Base-by-base conservation (phyloP, 2,113 vertebrate species). In the Peromyscus californicus region DNA sequence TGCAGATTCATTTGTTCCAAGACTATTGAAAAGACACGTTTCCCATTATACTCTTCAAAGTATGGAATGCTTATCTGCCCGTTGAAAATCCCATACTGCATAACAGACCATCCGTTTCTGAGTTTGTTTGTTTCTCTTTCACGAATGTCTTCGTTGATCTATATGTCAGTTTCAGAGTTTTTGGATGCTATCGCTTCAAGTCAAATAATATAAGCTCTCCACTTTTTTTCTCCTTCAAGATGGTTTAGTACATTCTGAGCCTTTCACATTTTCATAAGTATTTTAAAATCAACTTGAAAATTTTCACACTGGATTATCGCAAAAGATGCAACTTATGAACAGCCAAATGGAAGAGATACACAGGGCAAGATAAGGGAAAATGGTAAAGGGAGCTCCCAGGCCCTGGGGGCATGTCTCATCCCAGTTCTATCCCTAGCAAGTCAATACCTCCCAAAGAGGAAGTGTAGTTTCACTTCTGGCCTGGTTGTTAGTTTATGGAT, bases 291-390 rank as follows among this genome's bases (percentile, higher is more conserved):
- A 87, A 39, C 17, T 39, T 69, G 19, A 75, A 2, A 74, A 13
- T 63, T 69, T 93, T 36, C 24, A 59, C 54, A 75, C 31, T 45
- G 24, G 22, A 48, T 59, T 75, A 13, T 75, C 36, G 13, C 10
- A 69, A 59, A 39, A 1, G 22, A 9, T 33, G 74, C 17, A 39
- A 76, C 29, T 42, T 19, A 48, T 48, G 33, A 42, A 51, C 3
- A 26, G 31, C 67, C 24, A 69, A 85, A 61, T 13, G 24, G 16
- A 63, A 36, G 54, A 63, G 26, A 33, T 13, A 2, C 10, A 42
- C 0, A 79, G 39, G 48, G 1, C 4, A 11, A 48, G 24, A 29
- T 2, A 24, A 12, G 39, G 2, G 1, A 26, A 33, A 16, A 0
- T 17, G 21, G 9, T 5, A n/a, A 48, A 36, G 9, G 24, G 8